phyloP scores from a whole-genome alignment of 2,797 vertebrate species.

The Coendou prehensilis region DNA sequence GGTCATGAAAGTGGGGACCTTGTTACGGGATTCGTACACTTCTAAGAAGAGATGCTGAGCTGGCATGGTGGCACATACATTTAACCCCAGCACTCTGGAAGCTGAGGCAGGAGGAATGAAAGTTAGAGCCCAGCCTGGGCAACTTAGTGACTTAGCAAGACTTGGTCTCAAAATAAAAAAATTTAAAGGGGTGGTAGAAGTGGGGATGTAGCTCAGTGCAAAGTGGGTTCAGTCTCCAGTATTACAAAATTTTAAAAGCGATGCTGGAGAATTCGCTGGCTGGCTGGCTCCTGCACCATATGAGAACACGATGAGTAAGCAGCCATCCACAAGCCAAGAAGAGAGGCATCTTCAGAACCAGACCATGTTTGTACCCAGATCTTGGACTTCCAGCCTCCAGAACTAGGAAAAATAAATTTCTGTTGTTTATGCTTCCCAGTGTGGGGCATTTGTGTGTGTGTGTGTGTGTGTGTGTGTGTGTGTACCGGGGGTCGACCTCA shows the following conservation, averaged over 20 bases:
- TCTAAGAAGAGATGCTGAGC: neutral
- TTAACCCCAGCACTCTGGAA: neutral
- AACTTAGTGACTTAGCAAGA: neutral
- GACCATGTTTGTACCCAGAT: fast-evolving
- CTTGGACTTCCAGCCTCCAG: neutral
- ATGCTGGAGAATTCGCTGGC: neutral
- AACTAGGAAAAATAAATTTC: neutral
- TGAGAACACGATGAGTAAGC: neutral
- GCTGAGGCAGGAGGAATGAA: neutral
- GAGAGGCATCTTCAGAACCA: neutral
- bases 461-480: too few species aligned
- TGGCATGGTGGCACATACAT: neutral
- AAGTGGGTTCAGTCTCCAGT: neutral
- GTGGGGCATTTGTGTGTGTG: neutral
- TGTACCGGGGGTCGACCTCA: too few species aligned
- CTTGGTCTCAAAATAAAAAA: neutral
- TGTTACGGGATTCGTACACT: neutral
- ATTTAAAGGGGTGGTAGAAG: too few species aligned
- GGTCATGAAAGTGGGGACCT: neutral
- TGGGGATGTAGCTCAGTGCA: neutral
- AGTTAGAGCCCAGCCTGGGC: neutral
- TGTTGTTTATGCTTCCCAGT: neutral
- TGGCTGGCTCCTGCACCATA: too few species aligned
- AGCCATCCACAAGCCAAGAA: neutral
- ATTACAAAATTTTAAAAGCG: neutral